Conservation (phyloP, 2,113 vertebrate species). For the Brachyistius frenatus region DNA sequence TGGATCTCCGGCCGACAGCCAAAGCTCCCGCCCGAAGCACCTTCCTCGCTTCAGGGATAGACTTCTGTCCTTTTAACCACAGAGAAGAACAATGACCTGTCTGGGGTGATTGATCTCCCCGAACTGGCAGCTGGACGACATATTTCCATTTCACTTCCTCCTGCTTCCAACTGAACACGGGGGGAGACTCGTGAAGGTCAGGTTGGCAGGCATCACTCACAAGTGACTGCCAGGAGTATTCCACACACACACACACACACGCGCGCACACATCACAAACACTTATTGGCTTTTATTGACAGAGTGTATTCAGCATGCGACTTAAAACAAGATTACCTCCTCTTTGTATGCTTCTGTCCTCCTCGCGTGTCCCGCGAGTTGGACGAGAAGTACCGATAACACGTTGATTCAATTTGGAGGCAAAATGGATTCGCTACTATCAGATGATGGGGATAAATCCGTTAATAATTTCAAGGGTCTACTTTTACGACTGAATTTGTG, state of each 20-base stretch:
- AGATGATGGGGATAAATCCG: no score
- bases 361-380: no score
- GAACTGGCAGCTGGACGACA: constrained; percentile 68
- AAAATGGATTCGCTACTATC: no score
- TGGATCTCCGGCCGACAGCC: constrained; percentile 16
- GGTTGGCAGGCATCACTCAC: constrained; percentile 58
- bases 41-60: constrained; percentile 56
- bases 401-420: no score
- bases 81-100: constrained; percentile 75
- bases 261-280: constrained; percentile 20
- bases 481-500: no score
- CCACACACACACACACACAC: background rate
- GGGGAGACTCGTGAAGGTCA: constrained; percentile 68
- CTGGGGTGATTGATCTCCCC: constrained; percentile 72
- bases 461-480: no score
- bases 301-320: background rate
- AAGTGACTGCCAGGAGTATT: constrained; percentile 31
- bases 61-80: constrained; percentile 66
- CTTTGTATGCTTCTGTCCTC: no score
- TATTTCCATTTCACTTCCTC: constrained; percentile 56
- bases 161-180: constrained; percentile 35
- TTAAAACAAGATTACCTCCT: no score
- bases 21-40: constrained; percentile 21
- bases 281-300: constrained; percentile 16
- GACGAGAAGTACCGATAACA: no score